Conservation (phyloP, 2,113 vertebrate species). For the Struthidea cinerea region DNA sequence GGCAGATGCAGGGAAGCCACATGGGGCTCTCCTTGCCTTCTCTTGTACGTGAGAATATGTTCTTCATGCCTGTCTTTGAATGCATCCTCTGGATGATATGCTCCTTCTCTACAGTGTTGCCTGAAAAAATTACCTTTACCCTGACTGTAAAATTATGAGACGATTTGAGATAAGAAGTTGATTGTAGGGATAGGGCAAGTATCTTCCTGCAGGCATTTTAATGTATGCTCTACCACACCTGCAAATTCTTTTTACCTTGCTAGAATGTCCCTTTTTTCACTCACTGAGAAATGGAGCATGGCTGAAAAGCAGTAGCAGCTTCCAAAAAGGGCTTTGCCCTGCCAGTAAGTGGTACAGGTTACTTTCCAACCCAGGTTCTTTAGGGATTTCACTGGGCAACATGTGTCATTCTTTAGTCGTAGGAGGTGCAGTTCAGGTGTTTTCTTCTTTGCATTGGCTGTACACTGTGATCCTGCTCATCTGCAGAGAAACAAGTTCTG, state of each 20-base stretch:
- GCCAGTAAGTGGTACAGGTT: neutral
- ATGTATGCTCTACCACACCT: neutral
- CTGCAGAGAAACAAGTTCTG: neutral
- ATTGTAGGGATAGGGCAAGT: neutral
- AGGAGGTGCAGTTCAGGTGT: neutral
- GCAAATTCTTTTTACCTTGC: neutral
- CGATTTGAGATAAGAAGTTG: neutral
- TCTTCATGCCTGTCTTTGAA: neutral
- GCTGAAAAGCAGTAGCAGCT: neutral
- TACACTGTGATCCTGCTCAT: neutral
- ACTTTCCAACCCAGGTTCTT: neutral
- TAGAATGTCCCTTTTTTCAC: neutral
- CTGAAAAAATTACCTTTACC: neutral
- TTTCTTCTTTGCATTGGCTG: neutral
- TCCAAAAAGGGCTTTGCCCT: neutral
- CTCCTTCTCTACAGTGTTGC: neutral
- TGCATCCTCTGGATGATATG: neutral
- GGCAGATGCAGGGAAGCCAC: neutral
- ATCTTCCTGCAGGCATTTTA: neutral
- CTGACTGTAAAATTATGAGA: neutral
- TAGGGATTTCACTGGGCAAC: neutral
- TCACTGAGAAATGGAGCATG: neutral
- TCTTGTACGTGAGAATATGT: neutral
- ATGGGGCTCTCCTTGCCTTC: neutral
- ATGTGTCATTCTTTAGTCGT: fast-evolving